Evolutionary conservation across 2,113 vertebrate genomes (phyloP).

Genomic region (Orycteropus afer): DNA sequence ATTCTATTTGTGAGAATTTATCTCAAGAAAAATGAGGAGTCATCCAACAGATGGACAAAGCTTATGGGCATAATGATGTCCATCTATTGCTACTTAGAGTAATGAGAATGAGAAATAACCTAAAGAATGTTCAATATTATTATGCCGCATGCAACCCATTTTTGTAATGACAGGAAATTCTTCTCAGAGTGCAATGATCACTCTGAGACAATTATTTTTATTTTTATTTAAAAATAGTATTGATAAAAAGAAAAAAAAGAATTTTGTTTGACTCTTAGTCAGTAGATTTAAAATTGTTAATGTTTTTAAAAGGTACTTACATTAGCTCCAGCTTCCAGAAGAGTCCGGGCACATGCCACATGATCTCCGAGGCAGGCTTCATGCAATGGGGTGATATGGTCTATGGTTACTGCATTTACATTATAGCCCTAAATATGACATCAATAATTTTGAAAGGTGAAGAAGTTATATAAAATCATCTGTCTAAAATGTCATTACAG

Average conservation of each 20-base stretch:
- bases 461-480: background rate
- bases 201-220: background rate
- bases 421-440: slow-evolving; percentile 91
- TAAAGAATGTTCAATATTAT: background rate
- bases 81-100: background rate
- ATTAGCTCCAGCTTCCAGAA: slow-evolving; percentile 96
- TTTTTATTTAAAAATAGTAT: background rate
- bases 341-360: slow-evolving; percentile 92
- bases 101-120: background rate
- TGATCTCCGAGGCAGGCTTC: slow-evolving; percentile 96
- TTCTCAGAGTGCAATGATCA: background rate
- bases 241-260: background rate
- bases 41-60: background rate
- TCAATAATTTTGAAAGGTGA: slow-evolving; percentile 34
- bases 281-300: background rate
- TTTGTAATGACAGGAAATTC: background rate
- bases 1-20: slow-evolving; percentile 33
- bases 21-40: background rate
- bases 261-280: background rate
- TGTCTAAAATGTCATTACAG: background rate
- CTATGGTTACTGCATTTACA: slow-evolving; percentile 95
- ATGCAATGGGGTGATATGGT: slow-evolving; percentile 95
- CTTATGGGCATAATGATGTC: background rate
- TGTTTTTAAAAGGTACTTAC: slow-evolving; percentile 85
- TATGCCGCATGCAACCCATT: background rate